Conservation (phyloP, 2,113 vertebrate species). For the Cebus imitator region DNA sequence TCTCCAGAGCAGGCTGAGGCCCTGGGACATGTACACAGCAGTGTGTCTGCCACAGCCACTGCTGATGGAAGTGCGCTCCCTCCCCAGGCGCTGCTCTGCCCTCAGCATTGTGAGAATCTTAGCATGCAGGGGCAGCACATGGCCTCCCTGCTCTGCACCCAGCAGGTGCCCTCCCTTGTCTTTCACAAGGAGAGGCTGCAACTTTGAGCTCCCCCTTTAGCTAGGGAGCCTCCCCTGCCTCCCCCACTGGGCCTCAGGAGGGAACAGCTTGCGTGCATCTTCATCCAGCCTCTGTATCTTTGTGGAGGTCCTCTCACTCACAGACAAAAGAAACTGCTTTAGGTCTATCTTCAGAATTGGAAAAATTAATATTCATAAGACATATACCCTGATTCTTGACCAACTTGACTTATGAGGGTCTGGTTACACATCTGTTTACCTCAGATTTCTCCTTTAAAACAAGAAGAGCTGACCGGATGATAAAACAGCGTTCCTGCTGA, state of each 20-base stretch:
- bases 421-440: background rate
- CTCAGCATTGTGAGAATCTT: background rate
- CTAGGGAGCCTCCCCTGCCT: background rate
- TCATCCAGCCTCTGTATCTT: background rate
- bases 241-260: background rate
- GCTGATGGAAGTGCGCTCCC: background rate
- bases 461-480: background rate
- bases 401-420: background rate
- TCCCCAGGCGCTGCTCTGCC: background rate
- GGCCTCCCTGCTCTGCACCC: background rate
- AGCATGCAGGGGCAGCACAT: too few species aligned
- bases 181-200: background rate
- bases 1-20: background rate
- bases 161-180: background rate
- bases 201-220: background rate
- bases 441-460: conserved; percentile 34
- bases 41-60: background rate
- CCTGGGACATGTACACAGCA: background rate
- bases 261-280: background rate
- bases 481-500: background rate
- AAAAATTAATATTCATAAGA: background rate
- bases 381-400: background rate
- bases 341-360: background rate
- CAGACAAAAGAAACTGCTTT: background rate
- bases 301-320: background rate